Percentiles rank a stretch among this genome's conserved stretches.
phyloP scores from a whole-genome alignment of 2,113 vertebrate species.

The Microcebus tavaratra region DNA sequence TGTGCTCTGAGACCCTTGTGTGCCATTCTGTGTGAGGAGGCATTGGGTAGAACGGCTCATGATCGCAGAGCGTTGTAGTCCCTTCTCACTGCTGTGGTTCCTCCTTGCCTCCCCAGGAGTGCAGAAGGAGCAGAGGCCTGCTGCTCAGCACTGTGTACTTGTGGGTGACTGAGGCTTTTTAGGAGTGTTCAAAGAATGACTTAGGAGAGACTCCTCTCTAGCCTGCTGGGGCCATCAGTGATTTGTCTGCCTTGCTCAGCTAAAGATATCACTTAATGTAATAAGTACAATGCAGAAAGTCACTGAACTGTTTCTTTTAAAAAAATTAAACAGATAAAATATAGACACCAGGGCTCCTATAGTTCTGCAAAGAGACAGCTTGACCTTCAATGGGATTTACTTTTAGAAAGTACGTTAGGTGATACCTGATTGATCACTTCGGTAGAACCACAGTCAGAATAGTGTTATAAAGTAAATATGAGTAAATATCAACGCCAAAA shows the following conservation, averaged over 20 bases:
- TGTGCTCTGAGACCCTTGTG: not conserved
- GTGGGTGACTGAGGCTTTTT: not conserved
- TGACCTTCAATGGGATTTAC: not conserved
- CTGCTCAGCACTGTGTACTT: not conserved
- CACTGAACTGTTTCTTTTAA: not conserved
- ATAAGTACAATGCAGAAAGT: not conserved
- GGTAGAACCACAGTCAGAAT: not conserved
- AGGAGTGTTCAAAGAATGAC: not conserved
- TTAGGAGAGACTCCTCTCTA: not conserved
- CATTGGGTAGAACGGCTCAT: not conserved
- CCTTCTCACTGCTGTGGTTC: not conserved
- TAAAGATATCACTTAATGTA: not conserved
- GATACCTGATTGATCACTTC: not conserved
- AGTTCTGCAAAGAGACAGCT: not conserved
- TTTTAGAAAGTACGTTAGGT: not conserved
- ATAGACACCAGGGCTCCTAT: not conserved
- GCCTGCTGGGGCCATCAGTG: not conserved
- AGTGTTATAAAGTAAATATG: constrained; percentile 13
- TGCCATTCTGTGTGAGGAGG: not conserved
- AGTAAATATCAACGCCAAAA: not conserved
- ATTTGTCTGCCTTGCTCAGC: not conserved
- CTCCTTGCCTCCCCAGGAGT: not conserved
- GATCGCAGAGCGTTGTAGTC: no score
- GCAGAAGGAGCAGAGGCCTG: not conserved
- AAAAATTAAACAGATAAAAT: constrained; percentile 33